Base-by-base conservation (phyloP, 2,888 invertebrate genomes). In the Mimumesa dahlbomi region DNA sequence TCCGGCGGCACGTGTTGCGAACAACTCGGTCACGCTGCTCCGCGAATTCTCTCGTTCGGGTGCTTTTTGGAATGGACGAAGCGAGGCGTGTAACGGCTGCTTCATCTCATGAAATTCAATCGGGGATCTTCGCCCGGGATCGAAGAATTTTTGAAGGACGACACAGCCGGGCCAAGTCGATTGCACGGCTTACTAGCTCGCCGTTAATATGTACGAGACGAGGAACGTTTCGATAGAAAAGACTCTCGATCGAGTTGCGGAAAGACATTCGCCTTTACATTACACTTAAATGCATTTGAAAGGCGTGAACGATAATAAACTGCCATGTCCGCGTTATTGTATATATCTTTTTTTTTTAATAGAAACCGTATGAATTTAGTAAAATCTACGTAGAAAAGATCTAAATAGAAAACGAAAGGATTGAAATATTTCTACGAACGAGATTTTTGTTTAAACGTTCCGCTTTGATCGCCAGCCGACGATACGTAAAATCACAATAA, bases 71-170 rank as follows among this genome's bases (percentile, higher is more conserved):
- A 74, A 76, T 71, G 76, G 76, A 68, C 81, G 78, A 80, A 84
- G 80, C 83, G 85, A 84, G 83, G 79, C 87, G 83, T 85, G 83
- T 85, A 85, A 87, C 81, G 82, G 83, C 78, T 67, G 81, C 70
- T 81, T 82, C 85, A 83, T 85, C 86, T 86, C 86, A 86, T 87
- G 86, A 87, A 87, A 87, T 87, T 87, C 86, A 87, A 84, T 74
- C 71, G 77, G 45, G 77, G 66, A 73, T 73, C 75, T 75, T 84
- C 73, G 71, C 36, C 14, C 53, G 40, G 29, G 65, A 78, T 82
- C 77, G 77, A 79, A 80, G 72, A 72, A 75, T 77, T 79, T 79
- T 79, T 75, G 67, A 79, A 77, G 80, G 50, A 79, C 69, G 76
- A 68, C 67, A 18, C 56, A 38, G 19, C 22, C 43, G 63, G 61